A percentile compares a stretch with the other conserved stretches of the same genome.
phyloP scores from a whole-genome alignment of 2,797 vertebrate genomes.

The Lagorchestes hirsutus region DNA sequence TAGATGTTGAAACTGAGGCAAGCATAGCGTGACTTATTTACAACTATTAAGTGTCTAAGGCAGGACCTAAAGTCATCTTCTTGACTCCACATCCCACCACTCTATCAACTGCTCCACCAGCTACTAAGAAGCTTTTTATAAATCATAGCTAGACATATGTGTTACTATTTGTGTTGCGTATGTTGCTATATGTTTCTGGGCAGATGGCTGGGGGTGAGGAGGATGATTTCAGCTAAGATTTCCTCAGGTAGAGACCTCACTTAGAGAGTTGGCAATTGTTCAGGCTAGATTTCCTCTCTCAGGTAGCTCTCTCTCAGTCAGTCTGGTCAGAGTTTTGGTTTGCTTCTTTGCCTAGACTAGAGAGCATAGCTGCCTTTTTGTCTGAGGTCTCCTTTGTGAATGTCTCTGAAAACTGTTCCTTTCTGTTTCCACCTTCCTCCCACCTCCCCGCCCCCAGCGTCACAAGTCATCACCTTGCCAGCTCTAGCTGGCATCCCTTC shows the following conservation, averaged over 20 bases:
- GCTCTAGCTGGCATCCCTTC: not conserved
- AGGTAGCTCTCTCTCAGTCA: not conserved
- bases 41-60: not conserved
- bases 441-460: not conserved
- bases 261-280: not conserved
- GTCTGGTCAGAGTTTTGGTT: rapidly evolving
- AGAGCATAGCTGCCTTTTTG: too few relatives aligned
- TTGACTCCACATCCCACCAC: not conserved
- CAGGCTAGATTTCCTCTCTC: not conserved
- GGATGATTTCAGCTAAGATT: not conserved
- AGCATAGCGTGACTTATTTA: not conserved
- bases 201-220: not conserved
- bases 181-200: not conserved
- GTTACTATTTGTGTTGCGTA: not conserved
- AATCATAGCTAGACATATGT: not conserved
- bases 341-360: not conserved
- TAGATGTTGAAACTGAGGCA: not conserved
- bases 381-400: too few relatives aligned
- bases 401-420: not conserved
- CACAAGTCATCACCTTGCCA: not conserved
- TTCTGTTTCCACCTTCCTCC: not conserved
- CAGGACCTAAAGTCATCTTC: not conserved
- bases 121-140: not conserved
- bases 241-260: not conserved
- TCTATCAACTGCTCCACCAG: not conserved